Base-by-base conservation (phyloP, 2,888 invertebrate genomes). In the Criorhina ranunculi region DNA sequence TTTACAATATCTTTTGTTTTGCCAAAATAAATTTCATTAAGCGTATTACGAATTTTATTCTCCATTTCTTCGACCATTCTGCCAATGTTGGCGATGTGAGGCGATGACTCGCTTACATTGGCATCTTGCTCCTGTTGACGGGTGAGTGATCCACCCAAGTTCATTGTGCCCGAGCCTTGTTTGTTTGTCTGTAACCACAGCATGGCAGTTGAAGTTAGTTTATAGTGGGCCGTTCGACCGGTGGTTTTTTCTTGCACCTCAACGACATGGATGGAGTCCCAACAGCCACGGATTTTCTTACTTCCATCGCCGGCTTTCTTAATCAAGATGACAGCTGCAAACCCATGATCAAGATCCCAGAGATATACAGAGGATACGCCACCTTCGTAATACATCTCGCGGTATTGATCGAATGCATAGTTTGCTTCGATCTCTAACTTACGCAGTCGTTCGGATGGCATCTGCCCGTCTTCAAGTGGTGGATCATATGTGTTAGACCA, bases 21-120 rank as follows among this genome's bases (percentile, higher is more conserved):
- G 91, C 99, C 98, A 93, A 99, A 99, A 93, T 99, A 99, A 89
- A 99, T 99, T 92, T 99, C 98, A 91, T 99, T 99, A 88, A 99
- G 94, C 5, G 98, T 99, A 92, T 97, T 98, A 88, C 99, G 95
- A 90, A 99, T 99, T 94, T 99, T 99, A 92, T 99, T 99, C 91
- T 99, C 99, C 98, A 99, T 99, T 89, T 99, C 99, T 93, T 99
- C 99, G 0, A 99, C 98, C 97, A 99, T 96, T 89, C 96, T 95
- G 19, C 99, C 99, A 89, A 99, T 99, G 92, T 99, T 99, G 66
- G 97, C 98, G 90, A 99, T 98, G 92, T 99, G 99, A 0, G 99
- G 98, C 51, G 96, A 97, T 29, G 97, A 95, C 88, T 99, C 99
- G 89, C 96, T 97, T 17, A 99, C 96, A 46, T 95, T 93, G 0